These are phyloP conservation scores for Cheilosia impressa DNA, from an alignment of 2,888 invertebrate genomes.

Conservation along the genomic window DNA sequence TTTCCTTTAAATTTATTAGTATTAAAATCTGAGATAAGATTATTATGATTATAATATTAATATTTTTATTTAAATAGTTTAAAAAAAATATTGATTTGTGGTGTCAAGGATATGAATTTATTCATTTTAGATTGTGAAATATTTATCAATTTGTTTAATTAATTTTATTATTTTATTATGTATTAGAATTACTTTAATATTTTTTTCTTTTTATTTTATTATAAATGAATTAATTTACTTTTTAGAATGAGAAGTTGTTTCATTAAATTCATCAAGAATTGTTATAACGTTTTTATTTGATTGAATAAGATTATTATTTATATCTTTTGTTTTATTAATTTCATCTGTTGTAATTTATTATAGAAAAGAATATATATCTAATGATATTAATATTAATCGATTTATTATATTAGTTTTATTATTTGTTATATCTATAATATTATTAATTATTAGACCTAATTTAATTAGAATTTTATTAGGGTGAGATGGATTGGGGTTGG, in stretches of 20 bases:
- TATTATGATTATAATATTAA: slow-evolving; percentile 83
- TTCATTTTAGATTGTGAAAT: slow-evolving; percentile 85
- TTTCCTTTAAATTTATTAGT: slow-evolving; percentile 87
- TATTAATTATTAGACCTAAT: slow-evolving; percentile 89
- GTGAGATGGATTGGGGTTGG: slow-evolving; percentile 89
- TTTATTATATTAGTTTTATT: slow-evolving; percentile 88
- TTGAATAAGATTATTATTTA: slow-evolving; percentile 87
- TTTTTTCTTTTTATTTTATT: slow-evolving; percentile 84
- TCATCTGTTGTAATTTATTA: slow-evolving; percentile 87
- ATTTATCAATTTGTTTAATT: slow-evolving; percentile 85
- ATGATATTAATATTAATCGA: slow-evolving; percentile 86
- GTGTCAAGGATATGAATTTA: slow-evolving; percentile 85
- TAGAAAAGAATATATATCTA: slow-evolving; percentile 86
- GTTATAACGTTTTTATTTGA: slow-evolving; percentile 86
- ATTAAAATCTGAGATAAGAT: slow-evolving; percentile 85
- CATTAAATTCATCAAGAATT: slow-evolving; percentile 84
- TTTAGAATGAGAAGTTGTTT: slow-evolving; percentile 86
- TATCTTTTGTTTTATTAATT: slow-evolving; percentile 87
- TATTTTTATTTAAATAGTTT: slow-evolving; percentile 86
- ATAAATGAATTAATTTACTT: slow-evolving; percentile 84
- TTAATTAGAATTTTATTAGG: slow-evolving; percentile 89
- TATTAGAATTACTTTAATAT: slow-evolving; percentile 82
- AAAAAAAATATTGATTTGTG: slow-evolving; percentile 89
- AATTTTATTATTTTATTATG: slow-evolving; percentile 85
- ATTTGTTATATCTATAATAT: slow-evolving; percentile 88